These are phyloP conservation scores for Hydrolagus affinis DNA, from an alignment of 2,113 vertebrate genomes.

Conservation along the genomic window DNA sequence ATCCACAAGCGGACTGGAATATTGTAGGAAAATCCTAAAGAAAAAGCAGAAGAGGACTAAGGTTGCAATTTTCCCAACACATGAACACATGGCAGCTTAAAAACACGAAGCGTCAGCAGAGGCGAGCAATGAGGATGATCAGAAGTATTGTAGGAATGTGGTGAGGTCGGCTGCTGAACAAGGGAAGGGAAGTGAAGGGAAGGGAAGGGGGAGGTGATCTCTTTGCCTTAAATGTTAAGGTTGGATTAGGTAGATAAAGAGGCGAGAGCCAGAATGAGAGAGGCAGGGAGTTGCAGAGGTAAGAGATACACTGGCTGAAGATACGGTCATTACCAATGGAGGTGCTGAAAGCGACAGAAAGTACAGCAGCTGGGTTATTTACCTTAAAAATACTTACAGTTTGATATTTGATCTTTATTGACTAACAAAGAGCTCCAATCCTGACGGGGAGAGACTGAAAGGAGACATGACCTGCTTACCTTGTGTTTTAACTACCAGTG, in stretches of 20 bases:
- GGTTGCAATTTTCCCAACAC: neutral
- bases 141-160: neutral
- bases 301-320: no score
- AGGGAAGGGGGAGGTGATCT: neutral
- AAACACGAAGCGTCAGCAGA: neutral
- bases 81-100: neutral
- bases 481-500: neutral
- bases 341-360: no score
- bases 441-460: no score
- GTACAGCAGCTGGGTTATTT: no score
- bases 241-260: neutral
- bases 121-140: neutral
- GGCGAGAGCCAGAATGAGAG: neutral
- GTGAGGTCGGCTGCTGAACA: no score
- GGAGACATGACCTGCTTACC: neutral
- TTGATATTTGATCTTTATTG: no score
- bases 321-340: no score
- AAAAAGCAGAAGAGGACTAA: slow-evolving; percentile 34
- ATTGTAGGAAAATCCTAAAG: slow-evolving; percentile 76
- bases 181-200: no score
- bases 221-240: neutral
- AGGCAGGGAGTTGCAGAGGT: neutral
- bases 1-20: slow-evolving; percentile 85
- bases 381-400: neutral
- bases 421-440: no score